A percentile compares a stretch with the other conserved stretches of the same genome.
Conservation (phyloP, 2,113 vertebrate species). For the Oncorhynchus clarkii region DNA sequence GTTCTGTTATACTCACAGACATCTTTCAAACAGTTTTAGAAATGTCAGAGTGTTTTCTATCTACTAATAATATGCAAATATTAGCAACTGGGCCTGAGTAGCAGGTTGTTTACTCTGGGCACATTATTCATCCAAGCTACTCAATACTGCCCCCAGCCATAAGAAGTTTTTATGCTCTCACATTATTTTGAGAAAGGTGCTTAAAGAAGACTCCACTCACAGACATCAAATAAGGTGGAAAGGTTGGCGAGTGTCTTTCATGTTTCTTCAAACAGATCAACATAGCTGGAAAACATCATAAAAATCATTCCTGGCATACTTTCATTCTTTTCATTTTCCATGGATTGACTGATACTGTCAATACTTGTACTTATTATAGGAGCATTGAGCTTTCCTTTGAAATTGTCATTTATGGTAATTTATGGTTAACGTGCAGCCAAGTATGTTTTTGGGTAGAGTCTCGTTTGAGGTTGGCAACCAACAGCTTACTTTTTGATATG, state of each 20-base stretch:
- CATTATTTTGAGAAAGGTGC: constrained; percentile 49
- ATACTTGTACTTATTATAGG: constrained; percentile 48
- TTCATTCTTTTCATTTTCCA: constrained; percentile 39
- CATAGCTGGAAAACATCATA: constrained; percentile 12
- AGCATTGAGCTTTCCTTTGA: constrained; percentile 56
- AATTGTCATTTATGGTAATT: constrained; percentile 58
- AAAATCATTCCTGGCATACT: constrained; percentile 18
- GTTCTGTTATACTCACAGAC: too few relatives aligned
- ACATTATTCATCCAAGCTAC: too few relatives aligned
- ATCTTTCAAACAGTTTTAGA: too few relatives aligned
- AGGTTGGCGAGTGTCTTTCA: constrained; percentile 51
- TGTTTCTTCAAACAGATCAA: constrained; percentile 63
- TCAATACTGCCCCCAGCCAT: too few relatives aligned
- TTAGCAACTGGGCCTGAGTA: too few relatives aligned
- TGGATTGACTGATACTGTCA: constrained; percentile 57
- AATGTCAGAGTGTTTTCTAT: too few relatives aligned
- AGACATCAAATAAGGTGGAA: constrained; percentile 58
- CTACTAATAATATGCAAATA: too few relatives aligned
- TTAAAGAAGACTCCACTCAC: not conserved
- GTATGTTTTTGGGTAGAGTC: constrained; percentile 25
- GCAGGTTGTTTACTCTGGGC: too few relatives aligned
- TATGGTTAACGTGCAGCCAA: constrained; percentile 38
- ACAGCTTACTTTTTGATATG: constrained; percentile 46
- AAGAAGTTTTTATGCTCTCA: not conserved
- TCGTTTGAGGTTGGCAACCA: constrained; percentile 41